Conservation (phyloP, 2,113 vertebrate genomes). For the Trematomus loennbergii region DNA sequence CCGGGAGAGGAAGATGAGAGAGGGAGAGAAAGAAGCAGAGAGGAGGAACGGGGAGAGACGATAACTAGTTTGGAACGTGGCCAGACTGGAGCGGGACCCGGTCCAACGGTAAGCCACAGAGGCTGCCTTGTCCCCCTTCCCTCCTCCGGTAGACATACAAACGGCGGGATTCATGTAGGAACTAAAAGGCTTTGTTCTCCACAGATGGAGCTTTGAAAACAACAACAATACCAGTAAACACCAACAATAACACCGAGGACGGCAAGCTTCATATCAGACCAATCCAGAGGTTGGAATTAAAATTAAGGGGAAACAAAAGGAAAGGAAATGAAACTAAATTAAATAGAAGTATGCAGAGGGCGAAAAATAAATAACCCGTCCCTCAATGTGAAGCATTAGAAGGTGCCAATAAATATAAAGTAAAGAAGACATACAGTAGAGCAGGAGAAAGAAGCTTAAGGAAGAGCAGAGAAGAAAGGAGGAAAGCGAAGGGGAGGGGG, state of each 20-base stretch:
- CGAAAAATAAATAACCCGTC: background rate
- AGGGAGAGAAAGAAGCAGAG: constrained; percentile 67
- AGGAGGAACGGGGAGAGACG: constrained; percentile 60
- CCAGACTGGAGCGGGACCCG: constrained; percentile 69
- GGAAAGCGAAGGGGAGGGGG: constrained; percentile 5
- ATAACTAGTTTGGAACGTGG: constrained; percentile 75
- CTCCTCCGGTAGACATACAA: constrained; percentile 73
- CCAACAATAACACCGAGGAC: constrained; percentile 74
- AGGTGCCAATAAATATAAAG: constrained; percentile 50
- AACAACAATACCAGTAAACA: constrained; percentile 82
- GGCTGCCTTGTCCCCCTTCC: constrained; percentile 67
- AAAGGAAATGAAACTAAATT: constrained; percentile 71
- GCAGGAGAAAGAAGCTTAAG: constrained; percentile 38
- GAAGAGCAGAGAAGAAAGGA: constrained; percentile 18
- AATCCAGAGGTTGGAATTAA: constrained; percentile 81
- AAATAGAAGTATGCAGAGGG: constrained; percentile 47
- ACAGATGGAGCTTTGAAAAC: constrained; percentile 80
- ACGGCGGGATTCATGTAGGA: constrained; percentile 79
- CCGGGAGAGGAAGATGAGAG: constrained; percentile 68
- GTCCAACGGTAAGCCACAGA: constrained; percentile 78
- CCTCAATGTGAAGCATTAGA: constrained; percentile 32
- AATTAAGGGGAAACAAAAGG: constrained; percentile 65
- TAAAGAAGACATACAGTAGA: constrained; percentile 30
- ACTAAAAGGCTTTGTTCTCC: constrained; percentile 82
- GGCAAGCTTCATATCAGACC: constrained; percentile 73